Evolutionary conservation across 2,797 vertebrate species (phyloP), one percentile per base, ranked within the genome.

Genomic region (Bradypodion pumilum): DNA sequence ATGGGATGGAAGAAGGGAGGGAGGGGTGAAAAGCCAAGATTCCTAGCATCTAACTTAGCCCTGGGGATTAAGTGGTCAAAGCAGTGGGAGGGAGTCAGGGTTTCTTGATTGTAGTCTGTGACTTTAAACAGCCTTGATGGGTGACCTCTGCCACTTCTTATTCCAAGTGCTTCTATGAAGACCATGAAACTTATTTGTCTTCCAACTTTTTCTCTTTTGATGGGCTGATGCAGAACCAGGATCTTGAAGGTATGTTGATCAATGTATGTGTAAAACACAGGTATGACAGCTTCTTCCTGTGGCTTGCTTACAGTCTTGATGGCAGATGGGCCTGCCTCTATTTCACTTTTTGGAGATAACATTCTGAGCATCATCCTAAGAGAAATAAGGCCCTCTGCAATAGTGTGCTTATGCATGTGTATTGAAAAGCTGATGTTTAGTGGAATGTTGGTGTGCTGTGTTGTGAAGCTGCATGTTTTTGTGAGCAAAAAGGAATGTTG

Each of bases 101-200:
- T 46, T 78, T 37, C 60, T 65, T 10, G 8, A 56, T 46, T 82
- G 74, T 80, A 70, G 56, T 84, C 52, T 70, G 15, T 84, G 79
- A 60, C 59, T 49, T 83, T 66, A 42, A 66, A 78, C n/a, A 65
- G 80, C 37, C 85, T 82, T 65, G 37, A 73, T 78, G 37, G 37
- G 46, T 82, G 75, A 86, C 85, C 80, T 78, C 59, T 66, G 85
- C 74, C 69, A 56, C 46, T 68, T 68, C 85, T 46, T 74, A 59
- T 60, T 80, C 70, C 70, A 49, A 74, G n/a, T 75, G 60, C 49
- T 59, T 80, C 70, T 80, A 68, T 85, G 74, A 80, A 85, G 60
- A 65, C 35, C 77, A 66, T 59, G 70, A 80, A 80, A 80, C 46
- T 44, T 66, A 42, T 42, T 74, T 80, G 40, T 46, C 29, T 56